A percentile compares a stretch with the other conserved stretches of the same genome.
These are phyloP conservation scores for Hoplias malabaricus DNA, from an alignment of 2,113 vertebrate genomes.

Conservation along the genomic window DNA sequence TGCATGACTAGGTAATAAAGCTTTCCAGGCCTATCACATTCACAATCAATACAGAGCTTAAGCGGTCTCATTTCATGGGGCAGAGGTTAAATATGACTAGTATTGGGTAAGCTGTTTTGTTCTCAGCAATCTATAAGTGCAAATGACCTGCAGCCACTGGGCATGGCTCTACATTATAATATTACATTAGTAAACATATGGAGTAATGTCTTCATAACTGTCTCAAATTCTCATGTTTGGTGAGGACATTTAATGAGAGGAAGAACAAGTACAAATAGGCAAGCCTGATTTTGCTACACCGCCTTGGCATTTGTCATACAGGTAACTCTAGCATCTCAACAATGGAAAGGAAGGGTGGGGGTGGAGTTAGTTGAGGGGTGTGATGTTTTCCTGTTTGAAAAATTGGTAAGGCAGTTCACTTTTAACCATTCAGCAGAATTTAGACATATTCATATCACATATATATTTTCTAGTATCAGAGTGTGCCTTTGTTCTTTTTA, in stretches of 20 bases:
- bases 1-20: slow-evolving; percentile 25
- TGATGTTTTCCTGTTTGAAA: background rate
- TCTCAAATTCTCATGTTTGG: background rate
- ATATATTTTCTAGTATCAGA: too few species aligned
- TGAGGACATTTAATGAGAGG: background rate
- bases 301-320: too few species aligned
- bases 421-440: too few species aligned
- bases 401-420: too few species aligned
- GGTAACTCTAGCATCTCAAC: too few species aligned
- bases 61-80: slow-evolving; percentile 18
- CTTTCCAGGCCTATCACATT: slow-evolving; percentile 32
- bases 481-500: too few species aligned
- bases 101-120: background rate
- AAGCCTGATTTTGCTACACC: too few species aligned
- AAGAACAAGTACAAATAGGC: background rate
- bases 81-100: slow-evolving; percentile 33
- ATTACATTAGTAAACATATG: background rate
- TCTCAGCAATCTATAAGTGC: background rate
- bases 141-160: background rate
- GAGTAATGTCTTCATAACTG: background rate
- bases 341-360: too few species aligned
- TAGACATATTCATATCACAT: too few species aligned
- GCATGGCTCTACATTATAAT: slow-evolving; percentile 12
- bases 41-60: slow-evolving; percentile 30
- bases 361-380: too few species aligned